Evolutionary conservation across 2,797 vertebrate genomes (phyloP).

Genomic region (Sphenodon punctatus): DNA sequence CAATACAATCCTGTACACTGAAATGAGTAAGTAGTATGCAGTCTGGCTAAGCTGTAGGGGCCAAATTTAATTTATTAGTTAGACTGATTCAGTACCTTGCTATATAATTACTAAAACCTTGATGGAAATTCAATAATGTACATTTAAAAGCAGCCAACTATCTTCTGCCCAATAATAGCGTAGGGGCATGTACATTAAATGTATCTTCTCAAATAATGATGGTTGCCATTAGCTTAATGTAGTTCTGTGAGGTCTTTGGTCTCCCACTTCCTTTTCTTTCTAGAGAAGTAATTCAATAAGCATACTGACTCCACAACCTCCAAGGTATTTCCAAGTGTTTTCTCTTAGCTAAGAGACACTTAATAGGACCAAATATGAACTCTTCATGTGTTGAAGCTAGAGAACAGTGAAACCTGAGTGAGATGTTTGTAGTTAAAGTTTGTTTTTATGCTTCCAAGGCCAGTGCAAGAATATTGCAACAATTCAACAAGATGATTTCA

Average conservation of each 20-base stretch:
- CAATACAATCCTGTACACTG: neutral
- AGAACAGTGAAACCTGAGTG: neutral
- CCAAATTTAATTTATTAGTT: neutral
- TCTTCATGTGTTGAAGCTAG: neutral
- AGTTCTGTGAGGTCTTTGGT: constrained; percentile 34
- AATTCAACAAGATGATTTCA: no score
- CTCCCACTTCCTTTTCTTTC: constrained; percentile 27
- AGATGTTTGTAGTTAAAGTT: neutral
- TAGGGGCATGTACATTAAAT: neutral
- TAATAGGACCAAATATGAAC: neutral
- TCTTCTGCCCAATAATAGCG: constrained; percentile 39
- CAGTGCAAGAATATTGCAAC: no score
- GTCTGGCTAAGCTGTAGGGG: neutral
- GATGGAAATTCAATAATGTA: neutral
- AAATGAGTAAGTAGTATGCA: neutral
- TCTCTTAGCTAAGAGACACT: constrained; percentile 1
- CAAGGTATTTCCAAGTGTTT: neutral
- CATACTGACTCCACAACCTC: neutral
- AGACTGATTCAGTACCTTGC: neutral
- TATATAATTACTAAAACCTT: neutral
- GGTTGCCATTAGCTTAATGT: constrained; percentile 53
- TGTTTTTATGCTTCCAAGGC: neutral
- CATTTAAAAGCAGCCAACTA: constrained; percentile 13
- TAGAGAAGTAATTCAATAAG: neutral
- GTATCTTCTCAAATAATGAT: constrained; percentile 44